A percentile compares a stretch with the other conserved stretches of the same genome.
Conservation (phyloP, 2,113 vertebrate genomes). For the Epinephelus cyanopodus region DNA sequence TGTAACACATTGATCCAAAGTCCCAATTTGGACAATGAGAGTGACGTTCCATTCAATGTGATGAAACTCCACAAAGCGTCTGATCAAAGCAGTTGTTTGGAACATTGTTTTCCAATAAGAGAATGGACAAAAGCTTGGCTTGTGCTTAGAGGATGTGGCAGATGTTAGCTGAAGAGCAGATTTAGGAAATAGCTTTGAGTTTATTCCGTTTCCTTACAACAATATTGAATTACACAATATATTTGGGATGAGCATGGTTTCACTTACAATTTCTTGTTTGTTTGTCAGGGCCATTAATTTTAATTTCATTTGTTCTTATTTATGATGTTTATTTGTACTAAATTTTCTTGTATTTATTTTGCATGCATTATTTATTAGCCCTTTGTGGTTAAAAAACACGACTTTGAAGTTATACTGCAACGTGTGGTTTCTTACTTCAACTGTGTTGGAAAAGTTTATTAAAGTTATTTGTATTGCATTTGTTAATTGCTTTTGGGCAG, state of each 20-base stretch:
- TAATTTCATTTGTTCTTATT: not conserved
- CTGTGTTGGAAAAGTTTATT: not conserved
- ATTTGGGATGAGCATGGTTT: not conserved
- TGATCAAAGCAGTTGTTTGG: conserved; percentile 12
- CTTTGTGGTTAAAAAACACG: not conserved
- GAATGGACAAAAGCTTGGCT: conserved; percentile 19
- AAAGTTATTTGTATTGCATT: not conserved
- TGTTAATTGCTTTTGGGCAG: not conserved
- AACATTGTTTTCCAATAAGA: not conserved
- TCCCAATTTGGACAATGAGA: too few species aligned
- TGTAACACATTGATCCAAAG: not conserved
- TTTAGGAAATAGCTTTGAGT: conserved; percentile 18
- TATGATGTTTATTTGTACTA: not conserved
- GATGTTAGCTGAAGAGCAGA: conserved; percentile 2
- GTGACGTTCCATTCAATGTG: not conserved
- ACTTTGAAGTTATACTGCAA: not conserved
- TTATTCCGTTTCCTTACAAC: conserved; percentile 2
- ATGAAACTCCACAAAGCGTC: not conserved
- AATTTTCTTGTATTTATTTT: not conserved
- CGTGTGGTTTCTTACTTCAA: not conserved
- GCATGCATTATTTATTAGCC: not conserved
- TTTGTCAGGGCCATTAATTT: not conserved
- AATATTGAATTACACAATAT: conserved; percentile 4
- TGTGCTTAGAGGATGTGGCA: not conserved
- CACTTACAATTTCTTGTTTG: not conserved